Evolutionary conservation across 2,113 vertebrate genomes (phyloP).

Genomic region (Cyphomyrus plagiostoma): DNA sequence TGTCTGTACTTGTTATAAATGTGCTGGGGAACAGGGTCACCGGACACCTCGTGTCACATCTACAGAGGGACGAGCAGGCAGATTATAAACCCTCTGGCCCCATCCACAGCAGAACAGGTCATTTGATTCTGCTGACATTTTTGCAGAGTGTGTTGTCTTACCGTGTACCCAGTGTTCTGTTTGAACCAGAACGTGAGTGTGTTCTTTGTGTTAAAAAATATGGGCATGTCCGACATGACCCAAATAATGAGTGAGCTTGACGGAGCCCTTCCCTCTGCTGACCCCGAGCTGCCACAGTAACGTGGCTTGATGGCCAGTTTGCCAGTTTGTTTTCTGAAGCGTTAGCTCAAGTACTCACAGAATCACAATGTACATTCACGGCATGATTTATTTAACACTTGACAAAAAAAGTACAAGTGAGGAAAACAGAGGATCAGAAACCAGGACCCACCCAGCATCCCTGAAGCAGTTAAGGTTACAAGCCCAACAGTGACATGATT

Average conservation of each 20-base stretch:
- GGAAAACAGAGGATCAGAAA: background rate
- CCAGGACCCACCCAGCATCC: background rate
- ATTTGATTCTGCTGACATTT: background rate
- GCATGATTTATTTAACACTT: background rate
- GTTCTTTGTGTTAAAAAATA: background rate
- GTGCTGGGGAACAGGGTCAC: background rate
- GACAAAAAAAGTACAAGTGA: background rate
- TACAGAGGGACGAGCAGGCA: background rate
- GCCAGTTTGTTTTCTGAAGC: background rate
- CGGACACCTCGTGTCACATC: background rate
- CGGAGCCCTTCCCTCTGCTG: background rate
- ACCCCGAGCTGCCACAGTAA: background rate
- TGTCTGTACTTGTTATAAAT: constrained; percentile 31
- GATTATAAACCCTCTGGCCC: background rate
- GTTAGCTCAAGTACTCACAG: background rate
- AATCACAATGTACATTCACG: background rate
- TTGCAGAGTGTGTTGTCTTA: background rate
- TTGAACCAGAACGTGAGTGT: background rate
- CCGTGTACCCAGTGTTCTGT: background rate
- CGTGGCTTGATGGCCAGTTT: background rate
- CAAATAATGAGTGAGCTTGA: background rate
- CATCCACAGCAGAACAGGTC: background rate
- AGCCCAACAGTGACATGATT: background rate
- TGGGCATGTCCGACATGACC: background rate
- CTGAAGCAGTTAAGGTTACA: background rate